A percentile compares a stretch with the other conserved stretches of the same genome.
phyloP scores from a whole-genome alignment of 2,888 invertebrate genomes.

The Pristionchus exspectatus region DNA sequence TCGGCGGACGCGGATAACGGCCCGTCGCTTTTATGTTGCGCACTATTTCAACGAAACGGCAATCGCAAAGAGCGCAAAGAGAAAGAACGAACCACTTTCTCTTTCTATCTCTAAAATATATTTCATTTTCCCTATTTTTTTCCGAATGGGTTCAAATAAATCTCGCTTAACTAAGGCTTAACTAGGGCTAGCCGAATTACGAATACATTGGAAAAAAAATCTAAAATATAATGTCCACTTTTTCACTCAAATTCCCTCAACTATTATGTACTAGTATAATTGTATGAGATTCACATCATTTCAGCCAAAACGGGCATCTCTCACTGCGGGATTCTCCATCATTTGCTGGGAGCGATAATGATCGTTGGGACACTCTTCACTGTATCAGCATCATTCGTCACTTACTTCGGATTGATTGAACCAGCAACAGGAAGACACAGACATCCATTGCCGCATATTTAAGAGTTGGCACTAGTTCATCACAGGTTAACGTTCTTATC shows the following conservation, averaged over 20 bases:
- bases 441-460: neutral
- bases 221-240: neutral
- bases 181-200: neutral
- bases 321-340: constrained; percentile 19
- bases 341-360: constrained; percentile 18
- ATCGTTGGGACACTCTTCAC: constrained; percentile 12
- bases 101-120: neutral
- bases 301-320: neutral
- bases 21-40: neutral
- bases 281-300: neutral
- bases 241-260: neutral
- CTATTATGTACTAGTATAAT: neutral
- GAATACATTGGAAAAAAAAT: neutral
- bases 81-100: neutral
- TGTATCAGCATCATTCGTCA: neutral
- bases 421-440: neutral
- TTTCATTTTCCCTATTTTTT: neutral
- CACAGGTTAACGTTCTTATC: neutral
- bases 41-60: neutral
- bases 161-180: neutral
- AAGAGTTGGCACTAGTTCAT: neutral
- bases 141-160: neutral
- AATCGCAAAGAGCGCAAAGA: neutral
- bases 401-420: constrained; percentile 26
- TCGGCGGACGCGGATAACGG: neutral